These are phyloP conservation scores for Camponotus fellah DNA, from an alignment of 2,888 invertebrate genomes.

Conservation along the genomic window DNA sequence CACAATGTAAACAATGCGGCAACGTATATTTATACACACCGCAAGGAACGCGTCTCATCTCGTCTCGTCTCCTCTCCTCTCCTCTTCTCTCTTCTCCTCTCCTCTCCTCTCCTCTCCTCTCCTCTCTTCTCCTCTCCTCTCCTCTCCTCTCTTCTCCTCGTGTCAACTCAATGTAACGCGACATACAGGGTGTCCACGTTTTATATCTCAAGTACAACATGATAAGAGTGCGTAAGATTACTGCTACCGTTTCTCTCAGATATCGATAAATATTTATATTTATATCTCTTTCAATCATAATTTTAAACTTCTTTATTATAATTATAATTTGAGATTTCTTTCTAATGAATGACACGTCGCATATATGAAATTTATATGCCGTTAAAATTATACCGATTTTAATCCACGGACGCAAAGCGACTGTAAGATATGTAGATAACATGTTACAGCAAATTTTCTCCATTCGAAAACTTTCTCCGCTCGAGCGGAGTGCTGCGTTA, in stretches of 20 bases:
- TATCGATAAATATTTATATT: not conserved
- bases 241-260: not conserved
- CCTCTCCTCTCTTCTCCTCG: not conserved
- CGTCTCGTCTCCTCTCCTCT: not conserved
- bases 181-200: conserved; percentile 9
- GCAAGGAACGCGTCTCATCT: not conserved
- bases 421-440: conserved; percentile 25
- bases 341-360: not conserved
- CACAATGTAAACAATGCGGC: conserved; percentile 51
- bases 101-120: not conserved
- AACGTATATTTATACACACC: conserved; percentile 38
- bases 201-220: not conserved
- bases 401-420: not conserved
- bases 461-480: conserved; percentile 73
- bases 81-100: not conserved
- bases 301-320: not conserved
- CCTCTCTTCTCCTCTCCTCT: not conserved
- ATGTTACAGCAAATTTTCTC: conserved; percentile 44
- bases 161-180: not conserved
- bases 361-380: not conserved
- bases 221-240: not conserved
- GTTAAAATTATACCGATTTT: not conserved
- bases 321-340: not conserved
- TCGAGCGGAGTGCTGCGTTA: conserved; percentile 9
- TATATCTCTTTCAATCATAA: not conserved